phyloP scores from a whole-genome alignment of 2,113 vertebrate genomes.

The Podiceps cristatus region DNA sequence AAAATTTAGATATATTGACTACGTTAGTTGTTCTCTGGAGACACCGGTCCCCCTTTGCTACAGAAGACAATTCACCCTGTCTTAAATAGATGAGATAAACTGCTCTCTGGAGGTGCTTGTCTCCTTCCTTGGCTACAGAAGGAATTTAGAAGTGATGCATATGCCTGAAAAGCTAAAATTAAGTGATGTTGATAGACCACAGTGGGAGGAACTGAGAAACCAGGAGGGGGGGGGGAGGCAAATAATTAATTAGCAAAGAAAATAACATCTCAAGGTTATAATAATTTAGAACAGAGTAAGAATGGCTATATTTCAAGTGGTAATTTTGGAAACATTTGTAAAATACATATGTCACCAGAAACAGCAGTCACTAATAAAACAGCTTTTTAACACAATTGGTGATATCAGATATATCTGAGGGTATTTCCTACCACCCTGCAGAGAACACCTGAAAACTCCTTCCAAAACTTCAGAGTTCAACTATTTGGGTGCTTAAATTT shows the following conservation, averaged over 20 bases:
- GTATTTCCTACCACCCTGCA: neutral
- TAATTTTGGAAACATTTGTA: neutral
- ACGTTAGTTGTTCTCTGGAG: neutral
- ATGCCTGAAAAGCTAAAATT: neutral
- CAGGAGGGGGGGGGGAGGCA: neutral
- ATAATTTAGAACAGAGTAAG: neutral
- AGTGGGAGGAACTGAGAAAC: neutral
- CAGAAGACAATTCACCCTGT: neutral
- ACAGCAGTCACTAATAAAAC: neutral
- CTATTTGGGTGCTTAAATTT: neutral
- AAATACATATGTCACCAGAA: neutral
- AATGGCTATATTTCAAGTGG: neutral
- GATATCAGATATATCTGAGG: neutral
- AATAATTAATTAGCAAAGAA: neutral
- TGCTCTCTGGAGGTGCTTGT: neutral
- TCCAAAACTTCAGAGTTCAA: neutral
- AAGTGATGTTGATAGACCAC: neutral
- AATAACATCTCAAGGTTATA: neutral
- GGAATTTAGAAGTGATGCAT: neutral
- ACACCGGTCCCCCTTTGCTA: neutral
- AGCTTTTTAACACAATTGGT: neutral
- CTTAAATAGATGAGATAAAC: neutral
- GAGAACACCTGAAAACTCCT: neutral
- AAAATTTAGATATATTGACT: neutral
- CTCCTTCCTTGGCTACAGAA: neutral